Conservation (phyloP, 2,113 vertebrate genomes). For the Parotia lawesii region DNA sequence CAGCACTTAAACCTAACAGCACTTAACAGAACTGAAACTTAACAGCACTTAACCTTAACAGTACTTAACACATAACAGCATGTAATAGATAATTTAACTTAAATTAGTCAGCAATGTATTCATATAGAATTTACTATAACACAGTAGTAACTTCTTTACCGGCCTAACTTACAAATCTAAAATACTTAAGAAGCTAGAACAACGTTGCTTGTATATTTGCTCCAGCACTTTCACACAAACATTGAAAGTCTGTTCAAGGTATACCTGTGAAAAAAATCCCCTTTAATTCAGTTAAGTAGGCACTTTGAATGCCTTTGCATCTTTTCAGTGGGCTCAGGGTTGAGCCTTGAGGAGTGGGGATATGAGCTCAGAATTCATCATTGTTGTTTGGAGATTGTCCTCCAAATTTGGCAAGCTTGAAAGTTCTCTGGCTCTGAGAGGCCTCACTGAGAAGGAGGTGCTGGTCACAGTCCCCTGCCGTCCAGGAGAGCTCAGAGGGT, state of each 20-base stretch:
- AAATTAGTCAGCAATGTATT: neutral
- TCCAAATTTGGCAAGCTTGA: neutral
- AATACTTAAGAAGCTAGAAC: neutral
- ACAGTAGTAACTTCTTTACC: neutral
- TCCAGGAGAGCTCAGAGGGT: neutral
- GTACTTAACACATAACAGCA: neutral
- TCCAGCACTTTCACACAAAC: neutral
- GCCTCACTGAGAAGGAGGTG: neutral
- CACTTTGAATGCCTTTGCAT: neutral
- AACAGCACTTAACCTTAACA: neutral
- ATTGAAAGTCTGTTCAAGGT: neutral
- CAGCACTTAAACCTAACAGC: neutral
- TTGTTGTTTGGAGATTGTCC: too few relatives aligned
- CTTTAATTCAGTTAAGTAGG: neutral
- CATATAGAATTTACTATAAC: neutral
- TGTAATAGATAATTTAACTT: neutral
- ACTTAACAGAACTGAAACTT: neutral
- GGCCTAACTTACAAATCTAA: neutral
- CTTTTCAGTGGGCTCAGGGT: neutral
- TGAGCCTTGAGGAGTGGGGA: neutral
- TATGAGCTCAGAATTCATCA: neutral
- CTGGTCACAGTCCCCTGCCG: rapidly evolving
- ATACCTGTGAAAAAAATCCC: neutral
- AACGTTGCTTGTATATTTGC: neutral
- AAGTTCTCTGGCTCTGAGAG: neutral